Percentiles rank a stretch among this genome's conserved stretches.
Evolutionary conservation across 2,113 vertebrate species (phyloP).

Genomic region (Eubucco bourcierii): DNA sequence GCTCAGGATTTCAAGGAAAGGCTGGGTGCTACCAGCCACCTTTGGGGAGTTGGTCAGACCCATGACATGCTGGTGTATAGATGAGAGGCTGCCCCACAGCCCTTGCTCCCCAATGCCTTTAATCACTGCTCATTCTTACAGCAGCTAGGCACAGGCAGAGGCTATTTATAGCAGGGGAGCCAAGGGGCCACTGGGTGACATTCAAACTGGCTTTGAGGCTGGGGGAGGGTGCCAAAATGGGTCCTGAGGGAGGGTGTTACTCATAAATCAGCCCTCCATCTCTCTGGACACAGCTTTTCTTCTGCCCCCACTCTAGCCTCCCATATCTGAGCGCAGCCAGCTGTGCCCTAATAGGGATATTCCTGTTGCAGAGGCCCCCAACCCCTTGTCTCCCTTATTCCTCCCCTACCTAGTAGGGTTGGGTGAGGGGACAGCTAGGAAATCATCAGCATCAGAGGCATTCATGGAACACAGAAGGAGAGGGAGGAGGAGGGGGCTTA

Average conservation of each 20-base stretch:
- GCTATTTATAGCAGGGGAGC: slow-evolving; percentile 45
- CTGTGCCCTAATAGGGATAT: slow-evolving; percentile 26
- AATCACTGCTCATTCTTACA: rapidly evolving
- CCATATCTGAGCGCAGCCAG: not conserved
- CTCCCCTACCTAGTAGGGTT: not conserved
- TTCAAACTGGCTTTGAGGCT: slow-evolving; percentile 8
- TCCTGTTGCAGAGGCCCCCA: not conserved
- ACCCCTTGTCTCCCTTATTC: not conserved
- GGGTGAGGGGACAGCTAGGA: not conserved
- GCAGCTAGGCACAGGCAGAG: not conserved
- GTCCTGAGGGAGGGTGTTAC: not conserved
- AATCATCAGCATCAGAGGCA: not conserved
- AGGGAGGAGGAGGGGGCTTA: not conserved
- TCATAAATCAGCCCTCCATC: slow-evolving; percentile 11
- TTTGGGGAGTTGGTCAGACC: not conserved
- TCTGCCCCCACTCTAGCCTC: not conserved
- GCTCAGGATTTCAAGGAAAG: not conserved
- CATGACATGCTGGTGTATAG: rapidly evolving
- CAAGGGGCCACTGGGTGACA: slow-evolving; percentile 15
- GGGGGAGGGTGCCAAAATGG: not conserved
- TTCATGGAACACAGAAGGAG: not conserved
- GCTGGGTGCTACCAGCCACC: not conserved
- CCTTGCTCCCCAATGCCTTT: not conserved
- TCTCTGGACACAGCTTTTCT: not conserved
- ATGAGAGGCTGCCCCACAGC: rapidly evolving